Base-by-base conservation (phyloP, 2,113 vertebrate species). In the Noturus placidus region DNA sequence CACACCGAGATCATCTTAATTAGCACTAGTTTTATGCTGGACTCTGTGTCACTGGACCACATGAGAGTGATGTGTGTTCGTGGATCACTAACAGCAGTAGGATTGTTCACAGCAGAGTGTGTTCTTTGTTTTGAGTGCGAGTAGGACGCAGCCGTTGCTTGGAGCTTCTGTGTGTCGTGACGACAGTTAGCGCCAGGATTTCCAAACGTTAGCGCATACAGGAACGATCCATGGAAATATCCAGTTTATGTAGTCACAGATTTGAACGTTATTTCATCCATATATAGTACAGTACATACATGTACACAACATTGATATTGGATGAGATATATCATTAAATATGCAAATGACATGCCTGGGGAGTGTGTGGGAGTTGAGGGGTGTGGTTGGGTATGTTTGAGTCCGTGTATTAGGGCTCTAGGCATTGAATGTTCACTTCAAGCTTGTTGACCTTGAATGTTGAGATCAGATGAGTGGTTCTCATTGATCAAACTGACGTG, bases 81-180 rank as follows among this genome's bases (percentile, higher is more conserved):
- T 85, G 59, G 50, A 61, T 30, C 38, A 20, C 11, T 54, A 72
- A 88, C 89, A 90, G 86, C 77, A 74, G 72, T 59, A 13, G 17
- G 80, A 80, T 86, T 89, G 89, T 90, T 87, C 56, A 54, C 19
- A 88, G 77, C 35, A 54, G 81, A 70, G 82, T 82, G 81, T 86
- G 67, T 54, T 85, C 65, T 54, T 88, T 91, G 86, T 90, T 88
- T 72, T 30, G 74, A 17, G 38, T 77, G 52, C 38, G 88, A 67
- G 80, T 89, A 76, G 90, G 91, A 77, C 33, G 77, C 5, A 35
- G 61, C 74, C 42, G 33, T 80, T 59, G 87, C 88, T 88, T 59
- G 78, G 87, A 78, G 86, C 81, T 56, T 38, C 80, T 83, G 87
- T 88, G 46, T 88, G 84, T 90, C 50, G 56, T 86, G 69, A 63